Evolutionary conservation across 2,113 vertebrate genomes (phyloP), one percentile per base, ranked within the genome.

Genomic region (Pholis gunnellus): DNA sequence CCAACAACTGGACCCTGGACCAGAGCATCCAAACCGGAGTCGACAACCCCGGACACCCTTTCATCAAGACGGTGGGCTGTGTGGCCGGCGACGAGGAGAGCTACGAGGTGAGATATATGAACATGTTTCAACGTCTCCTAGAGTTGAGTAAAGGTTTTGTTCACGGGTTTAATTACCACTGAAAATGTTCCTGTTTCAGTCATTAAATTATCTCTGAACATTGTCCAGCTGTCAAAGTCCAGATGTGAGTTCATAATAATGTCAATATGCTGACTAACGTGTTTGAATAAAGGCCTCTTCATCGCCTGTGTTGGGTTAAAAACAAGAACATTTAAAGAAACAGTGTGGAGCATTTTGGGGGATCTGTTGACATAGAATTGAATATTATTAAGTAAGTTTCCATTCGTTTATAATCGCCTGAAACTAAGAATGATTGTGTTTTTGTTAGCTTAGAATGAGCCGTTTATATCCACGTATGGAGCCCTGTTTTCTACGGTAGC

Each of bases 1-100:
- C 97, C 54, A 95, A 84, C 0, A 97, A 96, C 76, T 99, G 97
- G 92, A 97, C 96, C 71, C 92, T 99, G 91, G 97, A 99, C 87
- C 97, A 99, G 94, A 97, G 96, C 92, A 99, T 99, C 94, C 97
- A 99, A 74, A 99, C 97, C 0, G 97, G 97, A 0, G 97, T 99
- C 75, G 97, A 99, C 94, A 99, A 99, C 88, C 97, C 97, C 0
- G 97, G 97, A 2, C 97, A 99, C 65, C 97, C 97, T 48, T 99
- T 99, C 94, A 99, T 99, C 84, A 99, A 98, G 95, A 99, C 97
- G 0, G 97, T 99, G 83, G 97, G 97, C 91, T 97, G 97, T 85
- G 97, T 99, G 0, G 97, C 97, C 0, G 97, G 97, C 1, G 97
- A 99, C 0, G 97, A 99, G 83, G 97, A 99, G 87, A 97, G 94